Evolutionary conservation across 2,888 invertebrate genomes (phyloP).

Genomic region (Lithophane leautieri): DNA sequence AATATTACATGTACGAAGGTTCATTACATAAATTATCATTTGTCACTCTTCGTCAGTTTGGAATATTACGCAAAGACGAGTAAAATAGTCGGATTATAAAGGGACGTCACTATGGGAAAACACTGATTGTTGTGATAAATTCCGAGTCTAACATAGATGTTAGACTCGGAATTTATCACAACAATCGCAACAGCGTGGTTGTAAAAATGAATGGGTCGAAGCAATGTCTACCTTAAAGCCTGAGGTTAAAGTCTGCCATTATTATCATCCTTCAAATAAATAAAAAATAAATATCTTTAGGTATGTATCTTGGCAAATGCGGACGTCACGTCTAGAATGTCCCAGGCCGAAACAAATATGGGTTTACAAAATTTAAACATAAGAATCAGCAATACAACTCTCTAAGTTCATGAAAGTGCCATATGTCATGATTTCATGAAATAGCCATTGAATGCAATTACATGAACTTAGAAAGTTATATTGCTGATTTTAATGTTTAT

Average conservation of each 20-base stretch:
- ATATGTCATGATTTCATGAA: too few species aligned
- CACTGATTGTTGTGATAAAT: constrained; percentile 10
- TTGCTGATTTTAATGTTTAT: too few species aligned
- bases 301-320: background rate
- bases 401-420: too few species aligned
- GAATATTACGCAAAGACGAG: background rate
- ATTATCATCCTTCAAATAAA: constrained; percentile 13
- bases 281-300: background rate
- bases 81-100: background rate
- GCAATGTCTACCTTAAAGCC: background rate
- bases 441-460: too few species aligned
- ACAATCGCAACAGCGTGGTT: too few species aligned
- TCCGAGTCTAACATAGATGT: background rate
- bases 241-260: background rate
- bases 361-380: too few species aligned
- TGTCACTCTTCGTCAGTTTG: background rate
- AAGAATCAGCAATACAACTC: too few species aligned
- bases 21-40: background rate
- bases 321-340: background rate
- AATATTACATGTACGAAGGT: background rate
- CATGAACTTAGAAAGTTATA: too few species aligned
- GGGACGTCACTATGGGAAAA: background rate
- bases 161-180: too few species aligned
- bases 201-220: constrained; percentile 1
- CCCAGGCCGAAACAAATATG: too few species aligned